A percentile compares a stretch with the other conserved stretches of the same genome.
Conservation (phyloP, 2,113 vertebrate species). For the Lycocorax pyrrhopterus region DNA sequence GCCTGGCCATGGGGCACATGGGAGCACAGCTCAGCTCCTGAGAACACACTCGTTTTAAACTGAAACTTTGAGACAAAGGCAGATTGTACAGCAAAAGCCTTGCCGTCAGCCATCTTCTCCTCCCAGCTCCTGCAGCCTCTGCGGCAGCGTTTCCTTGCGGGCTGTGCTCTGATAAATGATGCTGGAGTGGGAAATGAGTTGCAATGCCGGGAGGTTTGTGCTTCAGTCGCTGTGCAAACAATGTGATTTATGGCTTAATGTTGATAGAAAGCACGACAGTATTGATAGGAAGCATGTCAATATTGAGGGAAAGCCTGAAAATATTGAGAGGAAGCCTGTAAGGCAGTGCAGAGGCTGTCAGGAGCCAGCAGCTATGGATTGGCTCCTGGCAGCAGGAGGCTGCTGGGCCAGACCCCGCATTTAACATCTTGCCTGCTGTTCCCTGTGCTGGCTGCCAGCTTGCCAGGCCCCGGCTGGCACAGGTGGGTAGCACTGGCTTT, state of each 20-base stretch:
- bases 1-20: not conserved
- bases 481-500: not conserved
- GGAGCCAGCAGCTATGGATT: not conserved
- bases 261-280: not conserved
- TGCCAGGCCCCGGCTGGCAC: not conserved
- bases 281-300: not conserved
- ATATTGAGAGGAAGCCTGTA: not conserved
- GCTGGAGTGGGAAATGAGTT: not conserved
- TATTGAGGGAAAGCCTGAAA: not conserved
- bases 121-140: not conserved
- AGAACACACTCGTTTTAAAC: not conserved
- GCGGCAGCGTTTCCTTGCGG: not conserved
- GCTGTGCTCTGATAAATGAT: not conserved
- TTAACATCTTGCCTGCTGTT: not conserved
- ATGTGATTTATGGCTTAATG: not conserved
- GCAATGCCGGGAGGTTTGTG: not conserved
- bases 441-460: not conserved
- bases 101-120: constrained; percentile 29
- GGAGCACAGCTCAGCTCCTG: not conserved
- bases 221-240: not conserved
- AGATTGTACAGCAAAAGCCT: not conserved
- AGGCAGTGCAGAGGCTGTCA: not conserved
- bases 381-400: not conserved
- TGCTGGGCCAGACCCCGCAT: not conserved
- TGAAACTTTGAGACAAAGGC: constrained; percentile 17